Conservation (phyloP, 2,888 invertebrate species). For the Diadegma fenestrale region DNA sequence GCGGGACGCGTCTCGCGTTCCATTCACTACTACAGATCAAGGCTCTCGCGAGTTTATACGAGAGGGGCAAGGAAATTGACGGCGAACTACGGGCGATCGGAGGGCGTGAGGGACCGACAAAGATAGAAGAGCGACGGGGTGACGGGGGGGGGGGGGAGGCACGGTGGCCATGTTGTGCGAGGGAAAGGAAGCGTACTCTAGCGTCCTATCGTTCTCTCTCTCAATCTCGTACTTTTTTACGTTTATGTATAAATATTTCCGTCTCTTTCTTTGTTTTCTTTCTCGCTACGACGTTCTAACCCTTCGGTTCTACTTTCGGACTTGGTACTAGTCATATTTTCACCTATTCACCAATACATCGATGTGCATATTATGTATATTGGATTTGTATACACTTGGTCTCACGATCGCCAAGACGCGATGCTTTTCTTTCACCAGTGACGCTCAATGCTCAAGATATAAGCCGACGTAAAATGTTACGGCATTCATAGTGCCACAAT, state of each 20-base stretch:
- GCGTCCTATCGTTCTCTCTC: slow-evolving; percentile 58
- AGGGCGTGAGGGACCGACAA: slow-evolving; percentile 41
- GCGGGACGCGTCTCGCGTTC: slow-evolving; percentile 81
- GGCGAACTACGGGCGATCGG: slow-evolving; percentile 18
- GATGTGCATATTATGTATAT: slow-evolving; percentile 42
- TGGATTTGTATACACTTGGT: slow-evolving; percentile 35
- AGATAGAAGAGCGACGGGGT: slow-evolving; percentile 7
- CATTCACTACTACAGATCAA: slow-evolving; percentile 81
- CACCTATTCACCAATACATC: not conserved
- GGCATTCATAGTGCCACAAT: slow-evolving; percentile 61
- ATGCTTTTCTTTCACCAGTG: slow-evolving; percentile 59
- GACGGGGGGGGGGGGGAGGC: slow-evolving; percentile 1
- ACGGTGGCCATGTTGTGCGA: slow-evolving; percentile 34
- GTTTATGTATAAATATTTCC: not conserved
- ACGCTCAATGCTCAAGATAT: slow-evolving; percentile 59
- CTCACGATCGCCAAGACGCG: slow-evolving; percentile 42
- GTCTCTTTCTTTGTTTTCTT: slow-evolving; percentile 19
- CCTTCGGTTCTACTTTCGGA: slow-evolving; percentile 35
- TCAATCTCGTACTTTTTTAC: slow-evolving; percentile 1
- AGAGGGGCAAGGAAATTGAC: slow-evolving; percentile 44
- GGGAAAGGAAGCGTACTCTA: slow-evolving; percentile 60
- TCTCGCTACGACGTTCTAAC: slow-evolving; percentile 28
- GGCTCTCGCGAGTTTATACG: slow-evolving; percentile 5
- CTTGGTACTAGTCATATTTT: slow-evolving; percentile 9
- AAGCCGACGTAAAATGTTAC: slow-evolving; percentile 45